Percentiles rank a stretch among this genome's conserved stretches.
These are phyloP conservation scores for Theretra japonica DNA, from an alignment of 2,888 invertebrate genomes.

Conservation along the genomic window DNA sequence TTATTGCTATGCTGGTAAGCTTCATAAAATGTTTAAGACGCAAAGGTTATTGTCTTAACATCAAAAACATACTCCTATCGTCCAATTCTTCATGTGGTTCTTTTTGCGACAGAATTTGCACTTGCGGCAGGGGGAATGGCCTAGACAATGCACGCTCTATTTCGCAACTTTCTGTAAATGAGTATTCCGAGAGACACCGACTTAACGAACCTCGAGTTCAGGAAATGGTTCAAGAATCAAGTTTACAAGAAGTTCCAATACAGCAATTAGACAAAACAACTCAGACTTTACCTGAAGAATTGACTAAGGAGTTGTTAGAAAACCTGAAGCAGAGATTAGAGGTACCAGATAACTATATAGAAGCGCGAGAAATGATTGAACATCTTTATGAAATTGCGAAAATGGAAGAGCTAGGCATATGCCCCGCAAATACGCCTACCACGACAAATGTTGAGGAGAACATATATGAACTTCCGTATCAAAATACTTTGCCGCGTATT, in stretches of 20 bases:
- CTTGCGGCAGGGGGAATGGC: conserved; percentile 73
- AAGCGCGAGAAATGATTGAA: conserved; percentile 91
- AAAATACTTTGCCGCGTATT: conserved; percentile 69
- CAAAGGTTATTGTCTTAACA: conserved; percentile 80
- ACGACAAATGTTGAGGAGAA: conserved; percentile 74
- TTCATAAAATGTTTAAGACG: conserved; percentile 84
- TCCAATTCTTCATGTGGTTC: conserved; percentile 68
- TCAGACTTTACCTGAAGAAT: conserved; percentile 89
- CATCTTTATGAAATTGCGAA: conserved; percentile 90
- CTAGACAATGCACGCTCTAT: conserved; percentile 86
- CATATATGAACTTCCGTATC: conserved; percentile 86
- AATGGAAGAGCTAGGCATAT: conserved; percentile 80
- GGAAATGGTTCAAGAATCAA: conserved; percentile 65
- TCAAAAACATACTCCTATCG: conserved; percentile 72
- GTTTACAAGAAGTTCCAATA: conserved; percentile 54
- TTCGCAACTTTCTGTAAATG: conserved; percentile 85
- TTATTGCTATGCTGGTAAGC: conserved; percentile 82
- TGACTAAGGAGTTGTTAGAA: conserved; percentile 89
- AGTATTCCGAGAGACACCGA: conserved; percentile 86
- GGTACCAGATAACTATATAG: conserved; percentile 89
- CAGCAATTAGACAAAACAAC: conserved; percentile 86
- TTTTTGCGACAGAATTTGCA: conserved; percentile 69
- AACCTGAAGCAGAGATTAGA: conserved; percentile 88
- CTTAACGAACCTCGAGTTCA: conserved; percentile 83
- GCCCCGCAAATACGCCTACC: conserved; percentile 59